Percentiles rank a stretch among this genome's conserved stretches.
Conservation (phyloP, 2,888 invertebrate species). For the Teinopalpus imperialis region DNA sequence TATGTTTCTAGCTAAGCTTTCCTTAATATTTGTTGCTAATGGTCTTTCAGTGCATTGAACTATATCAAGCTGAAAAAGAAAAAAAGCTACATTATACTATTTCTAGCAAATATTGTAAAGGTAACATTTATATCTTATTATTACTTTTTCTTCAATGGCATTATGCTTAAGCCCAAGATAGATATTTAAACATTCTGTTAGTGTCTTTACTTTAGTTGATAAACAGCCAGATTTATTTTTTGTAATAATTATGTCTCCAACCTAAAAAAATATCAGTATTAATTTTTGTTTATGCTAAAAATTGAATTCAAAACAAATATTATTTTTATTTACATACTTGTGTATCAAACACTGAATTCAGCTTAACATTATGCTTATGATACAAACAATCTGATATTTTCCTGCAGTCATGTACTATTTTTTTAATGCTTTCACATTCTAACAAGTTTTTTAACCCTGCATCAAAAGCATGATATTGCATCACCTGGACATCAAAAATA, state of each 20-base stretch:
- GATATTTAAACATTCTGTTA: constrained; percentile 63
- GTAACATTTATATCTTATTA: constrained; percentile 18
- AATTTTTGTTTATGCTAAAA: constrained; percentile 3
- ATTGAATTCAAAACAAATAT: neutral
- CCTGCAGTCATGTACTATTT: constrained; percentile 83
- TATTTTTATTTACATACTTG: constrained; percentile 52
- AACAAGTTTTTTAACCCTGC: constrained; percentile 72
- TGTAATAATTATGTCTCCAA: constrained; percentile 69
- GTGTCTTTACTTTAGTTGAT: constrained; percentile 59
- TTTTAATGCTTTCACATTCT: constrained; percentile 67
- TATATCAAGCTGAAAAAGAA: constrained; percentile 64
- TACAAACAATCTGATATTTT: constrained; percentile 80
- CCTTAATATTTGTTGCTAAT: constrained; percentile 59
- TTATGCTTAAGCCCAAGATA: constrained; percentile 68
- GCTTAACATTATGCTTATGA: constrained; percentile 79
- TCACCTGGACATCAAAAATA: constrained; percentile 74
- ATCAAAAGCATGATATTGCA: constrained; percentile 74
- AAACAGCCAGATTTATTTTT: constrained; percentile 64
- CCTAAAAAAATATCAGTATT: constrained; percentile 58
- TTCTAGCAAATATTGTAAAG: neutral
- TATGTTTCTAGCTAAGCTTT: constrained; percentile 67
- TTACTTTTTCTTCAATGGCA: constrained; percentile 64
- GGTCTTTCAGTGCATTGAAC: constrained; percentile 71
- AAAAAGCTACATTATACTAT: neutral
- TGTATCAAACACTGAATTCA: constrained; percentile 83